Evolutionary conservation across 2,797 vertebrate species (phyloP).

Genomic region (Apodemus agrarius): DNA sequence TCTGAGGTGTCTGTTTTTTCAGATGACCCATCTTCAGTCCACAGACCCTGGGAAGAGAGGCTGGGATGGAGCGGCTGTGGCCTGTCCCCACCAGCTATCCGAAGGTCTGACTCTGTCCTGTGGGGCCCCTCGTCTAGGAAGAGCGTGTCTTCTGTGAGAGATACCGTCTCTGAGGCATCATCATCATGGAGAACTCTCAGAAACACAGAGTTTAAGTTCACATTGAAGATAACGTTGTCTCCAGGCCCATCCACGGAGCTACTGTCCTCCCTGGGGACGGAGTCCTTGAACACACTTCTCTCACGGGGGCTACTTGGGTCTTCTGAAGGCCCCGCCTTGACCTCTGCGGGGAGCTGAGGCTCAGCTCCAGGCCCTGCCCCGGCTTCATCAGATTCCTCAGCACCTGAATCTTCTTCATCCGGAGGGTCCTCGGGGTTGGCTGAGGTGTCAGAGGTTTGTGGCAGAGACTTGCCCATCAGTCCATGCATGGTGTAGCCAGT

Average conservation of each 20-base stretch:
- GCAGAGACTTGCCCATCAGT: not conserved
- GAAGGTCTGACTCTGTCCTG: not conserved
- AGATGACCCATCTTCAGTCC: slow-evolving; percentile 49
- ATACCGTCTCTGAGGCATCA: not conserved
- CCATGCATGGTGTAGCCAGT: slow-evolving; percentile 68
- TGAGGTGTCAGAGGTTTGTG: rapidly evolving
- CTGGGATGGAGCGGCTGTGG: rapidly evolving
- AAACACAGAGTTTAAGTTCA: slow-evolving; percentile 83
- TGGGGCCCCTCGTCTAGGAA: not conserved
- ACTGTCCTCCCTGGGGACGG: not conserved
- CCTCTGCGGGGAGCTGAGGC: rapidly evolving
- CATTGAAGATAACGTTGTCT: slow-evolving; percentile 76
- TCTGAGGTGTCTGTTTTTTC: slow-evolving; percentile 72
- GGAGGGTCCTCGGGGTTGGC: rapidly evolving
- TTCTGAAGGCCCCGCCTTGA: not conserved
- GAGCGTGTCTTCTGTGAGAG: not conserved
- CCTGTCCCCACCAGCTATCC: rapidly evolving
- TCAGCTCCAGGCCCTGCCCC: not conserved
- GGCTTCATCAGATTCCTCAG: not conserved
- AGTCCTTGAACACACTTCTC: rapidly evolving
- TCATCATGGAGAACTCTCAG: slow-evolving; percentile 59
- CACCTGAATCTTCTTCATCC: rapidly evolving
- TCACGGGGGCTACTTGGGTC: rapidly evolving
- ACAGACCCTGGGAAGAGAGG: not conserved
- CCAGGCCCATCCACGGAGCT: not conserved